Base-by-base conservation (phyloP, 2,888 invertebrate species). In the Pollenia griseotomentosa region DNA sequence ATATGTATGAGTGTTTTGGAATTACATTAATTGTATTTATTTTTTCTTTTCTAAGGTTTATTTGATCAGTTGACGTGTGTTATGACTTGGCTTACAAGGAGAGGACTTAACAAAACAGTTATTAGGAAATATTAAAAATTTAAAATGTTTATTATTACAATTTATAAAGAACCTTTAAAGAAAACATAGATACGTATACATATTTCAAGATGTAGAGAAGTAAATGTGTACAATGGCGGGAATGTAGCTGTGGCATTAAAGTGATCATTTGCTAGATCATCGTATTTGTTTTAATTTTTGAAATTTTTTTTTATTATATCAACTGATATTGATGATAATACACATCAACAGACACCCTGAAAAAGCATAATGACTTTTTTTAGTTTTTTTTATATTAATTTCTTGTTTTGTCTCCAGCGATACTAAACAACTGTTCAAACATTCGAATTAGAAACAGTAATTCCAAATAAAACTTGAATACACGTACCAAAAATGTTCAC, bases 11-110 rank as follows among this genome's bases (percentile, higher is more conserved):
- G 8, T 19, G 12, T 3, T 33, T 0, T 19, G 10, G n/a, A 44
- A 10, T 2, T 48, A 19, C 23, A 42, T 44, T n/a, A 57, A 33
- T 59, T 46, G 16, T 53, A 10, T 57, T 44, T 7, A 14, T 40
- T 33, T 16, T 23, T 51, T 9, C 16, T 68, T 57, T 85, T 88
- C 85, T 85, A 63, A 85, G 85, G 88, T 90, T 89, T 91, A 89
- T 89, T 90, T 89, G 91, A 91, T 92, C 92, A 92, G 91, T 92
- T 92, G 92, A 91, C 91, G 91, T 92, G 92, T 92, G 92, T 92
- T 91, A 89, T 92, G 92, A 89, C 88, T 87, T 82, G 48, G 63
- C 68, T 79, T 78, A 82, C 78, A 82, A 82, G 85, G 59, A 84
- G 46, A 85, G 33, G 66, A 61, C 68, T 63, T 77, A 61, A 70